These are phyloP conservation scores for Xyrichtys novacula DNA, from an alignment of 2,797 vertebrate genomes.

Conservation along the genomic window DNA sequence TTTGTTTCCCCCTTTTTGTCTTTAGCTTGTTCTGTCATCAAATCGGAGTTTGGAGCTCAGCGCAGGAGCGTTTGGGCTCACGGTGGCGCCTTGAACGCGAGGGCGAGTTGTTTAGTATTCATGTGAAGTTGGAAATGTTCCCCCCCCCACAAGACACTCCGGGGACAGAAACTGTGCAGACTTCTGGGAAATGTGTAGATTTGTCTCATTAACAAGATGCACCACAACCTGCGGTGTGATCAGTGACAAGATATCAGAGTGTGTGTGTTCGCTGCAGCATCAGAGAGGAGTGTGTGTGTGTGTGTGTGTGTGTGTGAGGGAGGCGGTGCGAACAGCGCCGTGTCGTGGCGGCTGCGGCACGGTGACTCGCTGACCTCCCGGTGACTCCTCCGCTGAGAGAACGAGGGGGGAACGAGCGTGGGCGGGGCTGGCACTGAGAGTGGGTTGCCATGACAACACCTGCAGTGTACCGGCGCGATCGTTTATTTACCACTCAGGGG, in stretches of 20 bases:
- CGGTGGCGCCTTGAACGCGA: not conserved
- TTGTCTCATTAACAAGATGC: conserved; percentile 36
- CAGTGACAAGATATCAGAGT: conserved; percentile 35
- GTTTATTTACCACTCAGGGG: conserved; percentile 90
- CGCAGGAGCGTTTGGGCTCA: conserved; percentile 9
- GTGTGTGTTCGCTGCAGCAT: conserved; percentile 55
- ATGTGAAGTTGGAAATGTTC: conserved; percentile 14
- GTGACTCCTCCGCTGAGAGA: conserved; percentile 90
- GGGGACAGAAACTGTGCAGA: conserved; percentile 2
- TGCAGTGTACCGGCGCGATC: conserved; percentile 93
- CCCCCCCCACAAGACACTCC: not conserved
- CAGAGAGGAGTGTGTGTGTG: not conserved
- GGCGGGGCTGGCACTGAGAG: conserved; percentile 82
- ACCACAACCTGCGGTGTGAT: conserved; percentile 12
- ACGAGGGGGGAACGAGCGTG: conserved; percentile 77
- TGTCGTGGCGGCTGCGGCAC: conserved; percentile 67
- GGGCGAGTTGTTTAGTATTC: conserved; percentile 23
- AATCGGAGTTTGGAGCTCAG: not conserved
- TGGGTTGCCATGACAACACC: conserved; percentile 93
- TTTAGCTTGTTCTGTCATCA: conserved; percentile 46
- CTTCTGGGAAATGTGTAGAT: conserved; percentile 31
- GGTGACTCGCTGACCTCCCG: conserved; percentile 88
- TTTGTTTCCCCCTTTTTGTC: conserved; percentile 63
- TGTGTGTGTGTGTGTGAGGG: not conserved
- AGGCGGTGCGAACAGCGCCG: conserved; percentile 69